Base-by-base conservation (phyloP, 2,113 vertebrate genomes). In the Dicrurus megarhynchus region DNA sequence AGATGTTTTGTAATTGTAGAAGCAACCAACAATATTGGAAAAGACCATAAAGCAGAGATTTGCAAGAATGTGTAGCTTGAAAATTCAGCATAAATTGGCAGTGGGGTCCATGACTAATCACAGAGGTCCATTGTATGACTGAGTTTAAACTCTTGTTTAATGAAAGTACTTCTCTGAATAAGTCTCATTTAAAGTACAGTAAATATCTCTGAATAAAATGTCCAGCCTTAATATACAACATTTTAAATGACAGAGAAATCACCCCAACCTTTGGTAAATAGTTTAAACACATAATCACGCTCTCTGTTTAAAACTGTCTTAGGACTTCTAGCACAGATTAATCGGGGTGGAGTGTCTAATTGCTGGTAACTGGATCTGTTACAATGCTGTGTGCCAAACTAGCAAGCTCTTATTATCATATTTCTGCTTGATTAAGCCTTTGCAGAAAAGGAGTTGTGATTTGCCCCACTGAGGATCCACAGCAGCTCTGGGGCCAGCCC, bases 191-290 rank as follows among this genome's bases (percentile, higher is more conserved):
- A 90, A 93, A 77, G 47, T 50, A 80, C 68, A 84, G 79, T 81
- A 95, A 93, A 84, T 93, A 90, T n/a, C 50, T 59, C 53, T 59
- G 71, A 90, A 81, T 89, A 89, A 95, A 90, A 89, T 13, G 56
- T 95, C 80, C 91, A 89, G 52, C 76, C 89, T 92, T 87, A 86
- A 86, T 89, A 86, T 56, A 80, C 63, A 83, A 39, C 59, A 87
- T 81, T 93, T 90, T 89, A 88, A 89, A 84, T 81, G 47, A 52
- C 94, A 56, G 74, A 80, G 76, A 81, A 79, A 79, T 78, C 80
- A 87, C 83, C 76, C 86, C 94, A 95, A 15, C 91, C 95, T 93
- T 97, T 77, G 93, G 96, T 95, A 97, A 96, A 96, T 52, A 95
- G 42, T 67, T 84, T 8, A 56, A 95, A 59, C 42, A 81, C 52